These are phyloP conservation scores for Vollenhovia emeryi DNA, from an alignment of 1,140 invertebrate genomes.

Conservation along the genomic window DNA sequence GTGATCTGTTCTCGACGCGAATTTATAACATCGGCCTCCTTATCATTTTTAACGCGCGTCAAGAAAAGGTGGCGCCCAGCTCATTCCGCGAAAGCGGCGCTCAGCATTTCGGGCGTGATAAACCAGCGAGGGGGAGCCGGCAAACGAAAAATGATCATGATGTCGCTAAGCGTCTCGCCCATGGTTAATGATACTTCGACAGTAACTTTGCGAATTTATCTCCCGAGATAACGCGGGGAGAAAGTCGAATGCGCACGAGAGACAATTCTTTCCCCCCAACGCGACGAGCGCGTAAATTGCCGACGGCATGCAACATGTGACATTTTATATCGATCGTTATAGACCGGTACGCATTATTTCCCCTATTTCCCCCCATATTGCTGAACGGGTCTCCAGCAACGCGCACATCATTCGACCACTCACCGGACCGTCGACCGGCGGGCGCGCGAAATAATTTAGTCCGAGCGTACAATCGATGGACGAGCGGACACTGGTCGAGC, in stretches of 20 bases:
- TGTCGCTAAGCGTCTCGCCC: not conserved
- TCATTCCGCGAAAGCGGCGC: not conserved
- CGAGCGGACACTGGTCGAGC: not conserved
- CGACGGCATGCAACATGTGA: not conserved
- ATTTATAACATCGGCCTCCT: not conserved
- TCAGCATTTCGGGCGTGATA: not conserved
- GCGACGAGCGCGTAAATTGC: not conserved
- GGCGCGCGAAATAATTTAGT: conserved; percentile 49
- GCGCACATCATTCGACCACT: not conserved
- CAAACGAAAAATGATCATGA: conserved; percentile 5
- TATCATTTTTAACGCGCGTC: conserved; percentile 1
- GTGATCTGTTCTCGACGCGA: not conserved
- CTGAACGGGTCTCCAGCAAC: not conserved
- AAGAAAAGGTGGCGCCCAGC: not conserved
- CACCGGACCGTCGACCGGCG: not conserved
- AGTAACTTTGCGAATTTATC: conserved; percentile 8
- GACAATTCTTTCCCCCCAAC: not conserved
- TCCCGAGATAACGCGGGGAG: not conserved
- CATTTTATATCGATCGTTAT: conserved; percentile 17
- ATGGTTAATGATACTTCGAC: conserved; percentile 23
- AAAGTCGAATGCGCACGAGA: not conserved
- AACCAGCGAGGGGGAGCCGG: not conserved
- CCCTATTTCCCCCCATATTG: not conserved
- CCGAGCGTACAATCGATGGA: conserved; percentile 46
- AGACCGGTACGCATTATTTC: conserved; percentile 16